phyloP scores from a whole-genome alignment of 2,888 invertebrate genomes.

The Lasioglossum marginatum region DNA sequence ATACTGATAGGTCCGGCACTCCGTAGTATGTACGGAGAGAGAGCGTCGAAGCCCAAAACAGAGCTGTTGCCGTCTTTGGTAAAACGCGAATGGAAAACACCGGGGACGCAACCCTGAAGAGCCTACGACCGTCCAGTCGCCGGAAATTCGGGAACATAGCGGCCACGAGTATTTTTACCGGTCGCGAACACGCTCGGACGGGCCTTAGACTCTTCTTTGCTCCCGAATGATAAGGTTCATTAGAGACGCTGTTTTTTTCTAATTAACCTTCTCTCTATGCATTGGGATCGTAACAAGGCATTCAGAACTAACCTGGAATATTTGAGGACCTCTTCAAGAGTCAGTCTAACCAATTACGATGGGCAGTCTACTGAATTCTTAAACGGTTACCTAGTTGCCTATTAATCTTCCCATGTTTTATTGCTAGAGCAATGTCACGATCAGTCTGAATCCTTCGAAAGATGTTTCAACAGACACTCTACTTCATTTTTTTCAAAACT shows the following conservation, averaged over 20 bases:
- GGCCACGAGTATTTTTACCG: neutral
- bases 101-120: slow-evolving; percentile 51
- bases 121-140: neutral
- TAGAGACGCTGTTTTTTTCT: no score
- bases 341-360: neutral
- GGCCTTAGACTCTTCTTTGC: neutral
- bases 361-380: neutral
- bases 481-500: neutral
- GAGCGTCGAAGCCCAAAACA: slow-evolving; percentile 75
- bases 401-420: neutral
- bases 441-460: no score
- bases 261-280: no score
- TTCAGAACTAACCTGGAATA: neutral
- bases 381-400: no score
- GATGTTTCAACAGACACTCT: neutral
- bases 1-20: slow-evolving; percentile 81
- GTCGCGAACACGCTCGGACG: neutral
- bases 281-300: no score
- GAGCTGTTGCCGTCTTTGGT: slow-evolving; percentile 74
- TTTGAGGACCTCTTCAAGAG: neutral
- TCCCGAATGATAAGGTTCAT: neutral
- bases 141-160: slow-evolving; percentile 35
- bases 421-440: neutral
- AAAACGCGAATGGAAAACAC: slow-evolving; percentile 74
- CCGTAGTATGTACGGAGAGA: slow-evolving; percentile 73